These are phyloP conservation scores for Bergia sp. DNA, from an alignment of 92 coral and sea anemone genomes.

Conservation along the genomic window DNA sequence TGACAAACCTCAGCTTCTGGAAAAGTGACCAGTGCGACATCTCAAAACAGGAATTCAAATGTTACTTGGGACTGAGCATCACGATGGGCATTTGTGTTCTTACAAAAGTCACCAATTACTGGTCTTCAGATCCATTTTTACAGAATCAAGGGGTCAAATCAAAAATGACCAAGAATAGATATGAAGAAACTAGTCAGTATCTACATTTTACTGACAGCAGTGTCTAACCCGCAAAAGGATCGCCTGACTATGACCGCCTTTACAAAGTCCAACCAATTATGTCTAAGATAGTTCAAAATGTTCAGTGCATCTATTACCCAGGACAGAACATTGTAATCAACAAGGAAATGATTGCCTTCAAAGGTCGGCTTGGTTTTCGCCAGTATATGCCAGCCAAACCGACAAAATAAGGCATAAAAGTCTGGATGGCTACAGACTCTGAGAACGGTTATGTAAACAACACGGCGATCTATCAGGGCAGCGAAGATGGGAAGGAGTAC, in stretches of 20 bases:
- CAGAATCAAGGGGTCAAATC: neutral
- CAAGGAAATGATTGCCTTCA: constrained; percentile 51
- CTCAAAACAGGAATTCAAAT: neutral
- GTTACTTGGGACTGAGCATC: no score
- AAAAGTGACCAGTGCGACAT: neutral
- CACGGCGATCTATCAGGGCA: neutral
- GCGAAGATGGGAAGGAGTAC: neutral
- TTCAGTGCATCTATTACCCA: neutral
- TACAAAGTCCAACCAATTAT: neutral
- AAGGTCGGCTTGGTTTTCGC: constrained; percentile 42
- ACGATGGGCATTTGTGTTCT: neutral
- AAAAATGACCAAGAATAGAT: constrained; percentile 41
- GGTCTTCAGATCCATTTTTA: neutral
- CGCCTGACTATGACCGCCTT: neutral
- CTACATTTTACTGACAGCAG: constrained; percentile 47
- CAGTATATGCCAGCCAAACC: constrained; percentile 55
- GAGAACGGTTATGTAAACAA: neutral
- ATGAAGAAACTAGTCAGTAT: constrained; percentile 43
- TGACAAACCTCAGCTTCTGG: neutral
- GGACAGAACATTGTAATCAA: neutral
- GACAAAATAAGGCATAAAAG: constrained; percentile 36
- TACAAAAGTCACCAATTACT: neutral
- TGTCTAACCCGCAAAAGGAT: neutral
- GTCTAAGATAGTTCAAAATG: neutral
- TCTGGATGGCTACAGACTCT: constrained; percentile 46